Evolutionary conservation across 2,888 invertebrate species (phyloP).

Genomic region (Epiblema foenella): DNA sequence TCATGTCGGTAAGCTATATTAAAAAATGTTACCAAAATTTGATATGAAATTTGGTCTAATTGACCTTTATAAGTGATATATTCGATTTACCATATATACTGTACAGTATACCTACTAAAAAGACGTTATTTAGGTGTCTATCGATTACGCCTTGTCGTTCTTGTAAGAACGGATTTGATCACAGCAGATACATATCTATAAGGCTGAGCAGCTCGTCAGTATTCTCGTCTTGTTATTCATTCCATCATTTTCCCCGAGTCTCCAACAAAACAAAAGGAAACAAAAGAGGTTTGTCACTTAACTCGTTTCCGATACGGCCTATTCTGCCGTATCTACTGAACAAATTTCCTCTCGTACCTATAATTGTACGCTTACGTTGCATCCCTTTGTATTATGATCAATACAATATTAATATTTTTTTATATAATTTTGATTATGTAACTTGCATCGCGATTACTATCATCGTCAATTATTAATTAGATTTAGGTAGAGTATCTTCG

Average conservation of each 20-base stretch:
- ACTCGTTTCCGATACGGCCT: slow-evolving; percentile 83
- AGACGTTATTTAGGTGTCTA: background rate
- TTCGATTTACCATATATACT: background rate
- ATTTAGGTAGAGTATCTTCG: too few species aligned
- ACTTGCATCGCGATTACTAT: too few species aligned
- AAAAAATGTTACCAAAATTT: too few species aligned
- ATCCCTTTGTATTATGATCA: background rate
- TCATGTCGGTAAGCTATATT: too few species aligned
- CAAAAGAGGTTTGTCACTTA: slow-evolving; percentile 80
- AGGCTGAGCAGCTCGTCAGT: slow-evolving; percentile 65
- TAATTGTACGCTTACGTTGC: slow-evolving; percentile 45
- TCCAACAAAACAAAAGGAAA: slow-evolving; percentile 59
- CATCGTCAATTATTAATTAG: too few species aligned
- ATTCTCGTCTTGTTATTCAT: slow-evolving; percentile 72
- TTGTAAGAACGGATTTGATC: slow-evolving; percentile 13
- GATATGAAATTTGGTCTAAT: too few species aligned
- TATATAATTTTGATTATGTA: too few species aligned
- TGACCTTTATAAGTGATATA: too few species aligned
- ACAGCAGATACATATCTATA: slow-evolving; percentile 36
- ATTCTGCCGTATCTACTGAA: slow-evolving; percentile 74
- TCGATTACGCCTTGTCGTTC: background rate
- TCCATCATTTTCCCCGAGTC: slow-evolving; percentile 68
- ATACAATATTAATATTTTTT: too few species aligned
- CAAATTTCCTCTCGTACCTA: slow-evolving; percentile 72
- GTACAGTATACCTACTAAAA: background rate